Percentiles rank a stretch among this genome's conserved stretches.
These are phyloP conservation scores for Micronisus gabar DNA, from an alignment of 2,113 vertebrate genomes.

Conservation along the genomic window DNA sequence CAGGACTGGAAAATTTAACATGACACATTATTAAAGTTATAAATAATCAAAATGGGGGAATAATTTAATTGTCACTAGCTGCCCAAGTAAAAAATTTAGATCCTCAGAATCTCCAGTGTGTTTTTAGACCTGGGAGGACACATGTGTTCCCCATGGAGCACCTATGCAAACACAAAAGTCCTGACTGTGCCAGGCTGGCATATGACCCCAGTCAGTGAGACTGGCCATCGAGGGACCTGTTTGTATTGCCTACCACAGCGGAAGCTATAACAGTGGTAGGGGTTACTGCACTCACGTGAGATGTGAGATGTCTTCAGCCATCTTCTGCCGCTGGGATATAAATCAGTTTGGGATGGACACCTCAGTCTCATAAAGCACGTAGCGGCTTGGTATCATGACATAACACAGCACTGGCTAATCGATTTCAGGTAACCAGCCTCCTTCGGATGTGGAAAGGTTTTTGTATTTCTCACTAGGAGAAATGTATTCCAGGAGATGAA, in stretches of 20 bases:
- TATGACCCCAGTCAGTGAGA: neutral
- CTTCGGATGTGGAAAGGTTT: neutral
- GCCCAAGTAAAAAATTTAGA: neutral
- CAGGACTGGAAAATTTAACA: neutral
- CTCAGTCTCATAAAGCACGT: neutral
- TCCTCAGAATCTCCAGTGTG: neutral
- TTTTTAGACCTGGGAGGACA: neutral
- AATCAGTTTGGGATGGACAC: neutral
- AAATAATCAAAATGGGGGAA: neutral
- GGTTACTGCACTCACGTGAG: neutral
- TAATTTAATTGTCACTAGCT: neutral
- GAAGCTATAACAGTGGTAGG: neutral
- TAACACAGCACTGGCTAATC: neutral
- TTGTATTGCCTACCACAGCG: too few relatives aligned
- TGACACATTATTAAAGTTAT: neutral
- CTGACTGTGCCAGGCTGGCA: neutral
- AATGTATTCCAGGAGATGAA: neutral
- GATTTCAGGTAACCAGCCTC: neutral
- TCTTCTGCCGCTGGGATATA: neutral
- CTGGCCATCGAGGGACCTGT: rapidly evolving
- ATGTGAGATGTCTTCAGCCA: neutral
- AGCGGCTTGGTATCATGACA: neutral
- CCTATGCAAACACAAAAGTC: neutral
- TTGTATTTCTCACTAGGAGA: neutral
- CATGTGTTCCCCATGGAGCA: rapidly evolving